Evolutionary conservation across 2,113 vertebrate genomes (phyloP).

Genomic region (Caranx ignobilis): DNA sequence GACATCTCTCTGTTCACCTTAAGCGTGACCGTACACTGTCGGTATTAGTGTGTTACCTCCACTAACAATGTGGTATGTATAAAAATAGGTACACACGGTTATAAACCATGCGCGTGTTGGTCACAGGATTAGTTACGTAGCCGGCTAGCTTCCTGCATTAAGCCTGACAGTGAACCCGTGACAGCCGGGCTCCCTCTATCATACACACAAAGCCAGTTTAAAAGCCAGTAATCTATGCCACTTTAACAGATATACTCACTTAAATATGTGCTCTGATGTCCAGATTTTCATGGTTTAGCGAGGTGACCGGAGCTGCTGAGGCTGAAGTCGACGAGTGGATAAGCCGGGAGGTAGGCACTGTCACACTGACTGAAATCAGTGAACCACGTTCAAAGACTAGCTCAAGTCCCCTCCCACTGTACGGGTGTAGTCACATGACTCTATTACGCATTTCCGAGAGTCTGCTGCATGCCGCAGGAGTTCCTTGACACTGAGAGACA

Average conservation of each 20-base stretch:
- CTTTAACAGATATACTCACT: constrained; percentile 71
- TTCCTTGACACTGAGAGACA: neutral
- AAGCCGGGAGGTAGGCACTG: constrained; percentile 13
- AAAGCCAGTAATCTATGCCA: accelerated
- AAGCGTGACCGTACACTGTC: neutral
- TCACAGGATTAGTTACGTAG: neutral
- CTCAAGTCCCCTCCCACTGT: constrained; percentile 35
- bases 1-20: too few relatives aligned
- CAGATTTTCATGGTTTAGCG: constrained; percentile 83
- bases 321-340: neutral
- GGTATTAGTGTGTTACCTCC: too few relatives aligned
- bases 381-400: constrained; percentile 11
- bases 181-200: neutral
- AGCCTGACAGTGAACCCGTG: neutral
- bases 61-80: neutral
- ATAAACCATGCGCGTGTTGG: neutral
- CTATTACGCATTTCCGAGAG: constrained; percentile 57
- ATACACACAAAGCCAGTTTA: neutral
- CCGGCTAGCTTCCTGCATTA: neutral
- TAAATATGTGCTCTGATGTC: constrained; percentile 86
- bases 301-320: neutral
- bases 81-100: too few relatives aligned
- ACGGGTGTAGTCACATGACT: constrained; percentile 42
- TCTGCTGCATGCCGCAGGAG: neutral
- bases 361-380: constrained; percentile 30